Evolutionary conservation across 2,113 vertebrate species (phyloP).

Genomic region (rabbit (Oryctolagus cuniculus)): mOryCun1.1 NC_091434.1:148583501-148584000

Average conservation of each 20-base stretch:
- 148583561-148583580: neutral
- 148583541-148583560: neutral
- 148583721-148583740: neutral
- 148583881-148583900: neutral
- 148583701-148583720: neutral
- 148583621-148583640: neutral
- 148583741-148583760: neutral
- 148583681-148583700: neutral
- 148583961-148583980: neutral
- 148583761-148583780: neutral
- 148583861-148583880: neutral
- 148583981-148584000: neutral
- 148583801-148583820: neutral
- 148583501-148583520: conserved; percentile 39
- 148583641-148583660: conserved; percentile 1
- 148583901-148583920: neutral
- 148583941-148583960: neutral
- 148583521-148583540: neutral
- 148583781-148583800: conserved; percentile 6
- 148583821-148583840: neutral
- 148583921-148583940: neutral
- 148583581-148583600: neutral
- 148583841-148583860: neutral
- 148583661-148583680: neutral
- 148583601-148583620: neutral